A percentile compares a stretch with the other conserved stretches of the same genome.
Conservation (phyloP, 2,113 vertebrate genomes). For the Myxocyprinus asiaticus region DNA sequence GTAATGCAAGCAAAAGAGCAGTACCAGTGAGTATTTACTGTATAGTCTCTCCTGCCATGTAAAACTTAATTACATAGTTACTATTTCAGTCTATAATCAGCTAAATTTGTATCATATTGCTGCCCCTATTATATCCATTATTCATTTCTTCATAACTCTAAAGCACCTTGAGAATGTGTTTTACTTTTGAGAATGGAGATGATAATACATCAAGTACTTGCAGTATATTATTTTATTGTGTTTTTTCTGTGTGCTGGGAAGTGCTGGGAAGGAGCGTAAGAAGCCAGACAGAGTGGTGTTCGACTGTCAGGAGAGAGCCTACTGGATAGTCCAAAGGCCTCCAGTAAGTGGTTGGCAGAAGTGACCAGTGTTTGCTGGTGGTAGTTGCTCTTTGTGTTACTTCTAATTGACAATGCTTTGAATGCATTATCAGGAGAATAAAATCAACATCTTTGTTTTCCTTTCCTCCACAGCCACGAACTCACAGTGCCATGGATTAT, state of each 20-base stretch:
- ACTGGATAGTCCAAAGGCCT: constrained; percentile 90
- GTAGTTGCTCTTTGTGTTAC: not conserved
- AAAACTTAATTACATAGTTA: not conserved
- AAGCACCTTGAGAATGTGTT: not conserved
- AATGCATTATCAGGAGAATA: too few relatives aligned
- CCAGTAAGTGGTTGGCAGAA: constrained; percentile 76
- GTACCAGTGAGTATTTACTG: constrained; percentile 81
- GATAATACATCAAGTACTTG: not conserved
- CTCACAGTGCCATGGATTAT: constrained; percentile 81
- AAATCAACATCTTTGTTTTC: not conserved
- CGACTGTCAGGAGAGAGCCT: constrained; percentile 95
- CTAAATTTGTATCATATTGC: constrained; percentile 13
- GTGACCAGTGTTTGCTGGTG: not conserved
- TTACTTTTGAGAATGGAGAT: not conserved
- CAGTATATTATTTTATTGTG: constrained; percentile 18
- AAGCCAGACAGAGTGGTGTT: constrained; percentile 88
- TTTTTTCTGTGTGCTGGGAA: constrained; percentile 57
- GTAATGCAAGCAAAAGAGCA: constrained; percentile 95
- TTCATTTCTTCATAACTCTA: not conserved
- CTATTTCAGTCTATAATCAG: not conserved
- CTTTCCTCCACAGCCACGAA: constrained; percentile 73
- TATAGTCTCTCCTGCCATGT: not conserved
- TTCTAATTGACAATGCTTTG: not conserved
- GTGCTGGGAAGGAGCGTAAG: constrained; percentile 84
- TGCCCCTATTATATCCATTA: not conserved